Percentiles rank a stretch among this genome's conserved stretches.
phyloP scores from a whole-genome alignment of 2,888 invertebrate genomes.

The Rhorus exstirpatorius region DNA sequence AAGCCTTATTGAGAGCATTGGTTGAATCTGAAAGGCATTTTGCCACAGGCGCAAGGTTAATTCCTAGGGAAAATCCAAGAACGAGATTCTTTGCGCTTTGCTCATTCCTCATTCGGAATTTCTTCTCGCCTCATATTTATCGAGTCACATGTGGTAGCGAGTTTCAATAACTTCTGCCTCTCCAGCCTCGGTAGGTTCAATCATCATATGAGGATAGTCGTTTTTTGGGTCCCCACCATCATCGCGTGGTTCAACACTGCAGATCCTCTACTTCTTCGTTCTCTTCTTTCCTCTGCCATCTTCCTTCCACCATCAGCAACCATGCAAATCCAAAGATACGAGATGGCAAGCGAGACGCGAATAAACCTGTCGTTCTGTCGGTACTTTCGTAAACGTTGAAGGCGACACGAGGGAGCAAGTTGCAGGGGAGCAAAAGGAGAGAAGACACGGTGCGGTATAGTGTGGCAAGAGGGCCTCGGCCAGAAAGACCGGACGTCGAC shows the following conservation, averaged over 20 bases:
- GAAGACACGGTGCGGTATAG: constrained; percentile 46
- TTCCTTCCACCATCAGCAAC: constrained; percentile 34
- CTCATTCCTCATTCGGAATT: constrained; percentile 8
- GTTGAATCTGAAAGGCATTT: background rate
- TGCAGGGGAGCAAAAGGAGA: constrained; percentile 51
- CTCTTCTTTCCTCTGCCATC: background rate
- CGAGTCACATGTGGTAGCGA: constrained; percentile 44
- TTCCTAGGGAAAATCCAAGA: background rate
- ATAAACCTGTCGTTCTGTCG: constrained; percentile 78
- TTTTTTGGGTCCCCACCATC: constrained; percentile 27
- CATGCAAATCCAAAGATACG: constrained; percentile 78
- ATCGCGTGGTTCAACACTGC: constrained; percentile 51
- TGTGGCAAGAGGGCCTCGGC: constrained; percentile 50
- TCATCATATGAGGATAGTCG: constrained; percentile 24
- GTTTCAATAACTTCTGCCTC: constrained; percentile 51
- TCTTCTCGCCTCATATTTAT: constrained; percentile 40
- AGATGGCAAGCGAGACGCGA: constrained; percentile 71
- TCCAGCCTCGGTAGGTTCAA: constrained; percentile 30
- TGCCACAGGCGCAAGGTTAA: constrained; percentile 9
- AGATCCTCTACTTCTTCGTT: constrained; percentile 21
- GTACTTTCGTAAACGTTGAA: constrained; percentile 76
- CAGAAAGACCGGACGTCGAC: constrained; percentile 60
- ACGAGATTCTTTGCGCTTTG: constrained; percentile 16
- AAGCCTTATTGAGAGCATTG: no score
- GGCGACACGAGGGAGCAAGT: constrained; percentile 69